Percentiles rank a stretch among this genome's conserved stretches.
Evolutionary conservation across 2,113 vertebrate species (phyloP).

Genomic region (Herpetotheres cachinnans): DNA sequence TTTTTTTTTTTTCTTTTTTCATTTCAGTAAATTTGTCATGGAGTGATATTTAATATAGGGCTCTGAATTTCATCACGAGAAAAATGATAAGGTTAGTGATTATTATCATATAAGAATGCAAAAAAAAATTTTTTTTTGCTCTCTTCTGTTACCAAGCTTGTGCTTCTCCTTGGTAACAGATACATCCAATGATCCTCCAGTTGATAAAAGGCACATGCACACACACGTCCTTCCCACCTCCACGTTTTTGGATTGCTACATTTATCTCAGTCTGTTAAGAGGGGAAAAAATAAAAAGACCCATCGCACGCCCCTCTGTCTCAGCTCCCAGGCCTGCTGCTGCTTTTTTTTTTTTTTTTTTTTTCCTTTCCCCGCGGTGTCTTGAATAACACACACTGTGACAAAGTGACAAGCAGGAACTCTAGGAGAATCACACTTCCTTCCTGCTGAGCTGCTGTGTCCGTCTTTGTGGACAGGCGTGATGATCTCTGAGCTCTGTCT

Average conservation of each 20-base stretch:
- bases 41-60: not conserved
- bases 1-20: not conserved
- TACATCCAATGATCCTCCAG: slow-evolving; percentile 58
- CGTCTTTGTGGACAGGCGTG: not conserved
- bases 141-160: slow-evolving; percentile 48
- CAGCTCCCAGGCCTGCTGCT: not conserved
- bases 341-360: too few species aligned
- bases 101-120: not conserved
- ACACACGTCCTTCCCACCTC: slow-evolving; percentile 52
- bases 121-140: not conserved
- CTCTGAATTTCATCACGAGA: not conserved
- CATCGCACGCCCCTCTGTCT: not conserved
- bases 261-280: slow-evolving; percentile 72
- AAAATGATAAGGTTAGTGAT: not conserved
- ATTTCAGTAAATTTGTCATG: not conserved
- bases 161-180: slow-evolving; percentile 65
- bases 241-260: slow-evolving; percentile 71
- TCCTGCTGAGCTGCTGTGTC: not conserved
- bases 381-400: not conserved
- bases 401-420: not conserved
- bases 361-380: fast-evolving
- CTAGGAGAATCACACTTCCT: not conserved
- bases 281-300: slow-evolving; percentile 6
- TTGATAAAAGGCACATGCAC: slow-evolving; percentile 66
- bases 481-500: not conserved